A percentile compares a stretch with the other conserved stretches of the same genome.
Conservation (phyloP, 30 jellyfish, hydroid and myxozoan genomes). For the Hydractinia symbiolongicarpus region DNA sequence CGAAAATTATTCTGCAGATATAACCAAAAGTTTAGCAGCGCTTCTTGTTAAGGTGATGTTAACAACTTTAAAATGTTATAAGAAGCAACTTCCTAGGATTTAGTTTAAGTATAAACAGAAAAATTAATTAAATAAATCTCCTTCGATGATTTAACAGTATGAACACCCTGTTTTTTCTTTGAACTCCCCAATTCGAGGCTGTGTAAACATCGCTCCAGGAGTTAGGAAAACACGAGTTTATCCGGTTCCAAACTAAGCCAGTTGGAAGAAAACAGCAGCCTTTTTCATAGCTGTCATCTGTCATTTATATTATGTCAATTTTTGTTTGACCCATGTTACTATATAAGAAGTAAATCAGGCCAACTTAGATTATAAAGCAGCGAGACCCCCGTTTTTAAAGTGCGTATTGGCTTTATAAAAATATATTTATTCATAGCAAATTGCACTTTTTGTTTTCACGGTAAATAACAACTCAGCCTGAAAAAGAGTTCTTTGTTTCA, state of each 20-base stretch:
- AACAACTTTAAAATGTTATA: background rate
- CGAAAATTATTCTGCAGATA: background rate
- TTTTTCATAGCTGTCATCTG: too few species aligned
- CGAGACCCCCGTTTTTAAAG: too few species aligned
- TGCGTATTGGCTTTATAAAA: too few species aligned
- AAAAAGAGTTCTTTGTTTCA: too few species aligned
- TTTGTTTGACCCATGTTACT: too few species aligned
- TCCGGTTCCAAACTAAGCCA: background rate
- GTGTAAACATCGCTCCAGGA: conserved; percentile 15
- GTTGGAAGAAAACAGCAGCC: too few species aligned
- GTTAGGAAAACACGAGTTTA: background rate
- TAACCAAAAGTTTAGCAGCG: conserved; percentile 1
- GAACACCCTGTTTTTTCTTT: conserved; percentile 16
- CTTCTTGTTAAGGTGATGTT: background rate
- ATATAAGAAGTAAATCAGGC: too few species aligned
- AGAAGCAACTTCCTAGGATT: background rate
- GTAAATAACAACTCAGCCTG: too few species aligned
- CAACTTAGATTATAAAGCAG: too few species aligned
- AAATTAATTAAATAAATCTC: background rate
- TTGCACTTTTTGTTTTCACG: too few species aligned
- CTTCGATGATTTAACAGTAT: conserved; percentile 2
- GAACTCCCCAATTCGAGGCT: conserved; percentile 24
- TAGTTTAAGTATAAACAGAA: background rate
- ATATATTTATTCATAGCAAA: too few species aligned
- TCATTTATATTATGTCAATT: too few species aligned